These are phyloP conservation scores for Trichomalopsis sarcophagae DNA, from an alignment of 1,140 invertebrate species.

Conservation along the genomic window DNA sequence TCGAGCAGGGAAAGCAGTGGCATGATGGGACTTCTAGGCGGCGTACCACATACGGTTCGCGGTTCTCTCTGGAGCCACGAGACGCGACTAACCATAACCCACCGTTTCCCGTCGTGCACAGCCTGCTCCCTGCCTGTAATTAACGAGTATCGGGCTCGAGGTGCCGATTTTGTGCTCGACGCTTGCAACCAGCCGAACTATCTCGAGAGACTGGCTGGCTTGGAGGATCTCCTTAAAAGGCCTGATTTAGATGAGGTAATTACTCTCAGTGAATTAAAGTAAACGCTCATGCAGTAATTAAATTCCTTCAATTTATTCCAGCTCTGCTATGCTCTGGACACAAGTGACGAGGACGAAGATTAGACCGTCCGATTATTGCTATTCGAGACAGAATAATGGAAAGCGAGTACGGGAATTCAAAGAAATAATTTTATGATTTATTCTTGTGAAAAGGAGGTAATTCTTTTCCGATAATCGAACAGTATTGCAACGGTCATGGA, in stretches of 20 bases:
- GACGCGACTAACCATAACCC: conserved; percentile 87
- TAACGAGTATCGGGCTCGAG: conserved; percentile 80
- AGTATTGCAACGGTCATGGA: conserved; percentile 42
- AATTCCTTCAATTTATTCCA: conserved; percentile 47
- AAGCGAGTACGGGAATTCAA: not conserved
- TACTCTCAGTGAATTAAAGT: not conserved
- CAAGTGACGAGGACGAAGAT: conserved; percentile 64
- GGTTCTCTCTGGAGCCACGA: conserved; percentile 90
- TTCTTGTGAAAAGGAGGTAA: not conserved
- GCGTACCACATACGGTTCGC: conserved; percentile 94
- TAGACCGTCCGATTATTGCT: not conserved
- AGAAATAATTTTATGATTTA: conserved; percentile 25
- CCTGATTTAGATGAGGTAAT: conserved; percentile 80
- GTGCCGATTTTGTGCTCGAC: conserved; percentile 87
- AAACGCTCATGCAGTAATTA: not conserved
- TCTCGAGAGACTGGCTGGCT: conserved; percentile 91
- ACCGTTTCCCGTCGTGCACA: conserved; percentile 92
- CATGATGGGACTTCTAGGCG: conserved; percentile 83
- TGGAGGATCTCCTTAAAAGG: conserved; percentile 83
- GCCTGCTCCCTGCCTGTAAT: conserved; percentile 89
- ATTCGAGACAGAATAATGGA: not conserved
- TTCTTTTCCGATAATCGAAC: conserved; percentile 39
- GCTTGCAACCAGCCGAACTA: conserved; percentile 90
- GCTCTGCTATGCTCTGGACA: conserved; percentile 66
- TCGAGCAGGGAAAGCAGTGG: conserved; percentile 71